phyloP scores from a whole-genome alignment of 2,797 vertebrate genomes.

The Ctenopoma kingsleyae region DNA sequence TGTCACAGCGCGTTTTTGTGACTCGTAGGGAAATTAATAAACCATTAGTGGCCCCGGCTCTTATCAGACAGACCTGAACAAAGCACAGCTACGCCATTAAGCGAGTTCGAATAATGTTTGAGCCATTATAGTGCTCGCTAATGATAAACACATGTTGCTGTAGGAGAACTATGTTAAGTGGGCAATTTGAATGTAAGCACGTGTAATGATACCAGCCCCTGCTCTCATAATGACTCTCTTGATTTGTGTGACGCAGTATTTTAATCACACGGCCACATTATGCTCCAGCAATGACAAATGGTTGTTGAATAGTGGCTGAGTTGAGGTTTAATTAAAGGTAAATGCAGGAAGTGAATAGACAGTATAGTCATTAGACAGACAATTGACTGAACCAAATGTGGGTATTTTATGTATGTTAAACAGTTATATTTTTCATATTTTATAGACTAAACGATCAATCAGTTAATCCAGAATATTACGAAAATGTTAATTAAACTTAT shows the following conservation, averaged over 20 bases:
- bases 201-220: constrained; percentile 80
- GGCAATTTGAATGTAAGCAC: constrained; percentile 86
- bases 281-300: constrained; percentile 32
- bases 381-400: no score
- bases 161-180: constrained; percentile 85
- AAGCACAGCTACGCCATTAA: constrained; percentile 82
- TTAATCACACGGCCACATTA: constrained; percentile 44
- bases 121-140: constrained; percentile 84
- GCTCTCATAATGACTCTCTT: constrained; percentile 75
- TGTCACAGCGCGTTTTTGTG: constrained; percentile 56
- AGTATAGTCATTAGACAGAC: not conserved
- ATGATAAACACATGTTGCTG: constrained; percentile 88
- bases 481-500: not conserved
- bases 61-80: constrained; percentile 79
- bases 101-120: constrained; percentile 84
- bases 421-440: not conserved
- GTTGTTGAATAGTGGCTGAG: constrained; percentile 18
- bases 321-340: constrained; percentile 18
- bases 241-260: constrained; percentile 69
- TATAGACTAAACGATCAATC: not conserved
- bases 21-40: constrained; percentile 75
- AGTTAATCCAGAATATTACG: not conserved
- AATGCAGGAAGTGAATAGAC: constrained; percentile 17
- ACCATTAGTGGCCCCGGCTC: constrained; percentile 79
- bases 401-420: no score